Base-by-base conservation (phyloP, 2,797 vertebrate genomes). In the Trematomus bernacchii region DNA sequence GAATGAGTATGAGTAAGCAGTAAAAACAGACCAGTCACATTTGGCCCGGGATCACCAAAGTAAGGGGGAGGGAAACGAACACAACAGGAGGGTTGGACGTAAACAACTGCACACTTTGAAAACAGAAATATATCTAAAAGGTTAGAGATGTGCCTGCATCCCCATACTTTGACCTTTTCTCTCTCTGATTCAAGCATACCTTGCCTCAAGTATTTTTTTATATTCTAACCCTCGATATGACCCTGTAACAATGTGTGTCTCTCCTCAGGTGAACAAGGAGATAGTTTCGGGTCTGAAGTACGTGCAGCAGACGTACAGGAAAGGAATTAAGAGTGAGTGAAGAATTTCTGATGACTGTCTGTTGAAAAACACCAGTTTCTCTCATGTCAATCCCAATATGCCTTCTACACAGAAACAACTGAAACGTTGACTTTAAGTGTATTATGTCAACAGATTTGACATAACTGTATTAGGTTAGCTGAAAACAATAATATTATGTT, bases 201-300 rank as follows among this genome's bases (percentile, higher is more conserved):
- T 57, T 50, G 27, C 52, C 19, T 15, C 1, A 3, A 13, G 7
- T 21, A 5, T 70, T 55, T 0, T 57, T 42, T 21, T 70, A 12
- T 42, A 27, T 27, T 27, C 27, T 27, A 13, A 14, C 10, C 9
- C 40, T 53, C 6, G 3, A 46, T 51, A 16, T 21, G 13, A 33
- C 2, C 0, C 18, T 54, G 18, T 21, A 43, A 68, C 12, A 2
- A 3, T 50, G 46, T 67, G 16, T 23, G 76, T 80, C 72, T 77
- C 43, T 82, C 68, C 72, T 48, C 95, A 99, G 98, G 98, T 99
- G 65, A 98, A 98, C 95, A 95, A 79, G 72, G 98, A 99, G 91
- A 99, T 99, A 0, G 98, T 99, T 80, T 99, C 98, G 0, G 98
- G 98, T 40, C 89, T 99, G 94, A 99, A 98, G 93, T 99, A 99